Conservation (phyloP, 2,797 vertebrate genomes). For the Vespertilio murinus region DNA sequence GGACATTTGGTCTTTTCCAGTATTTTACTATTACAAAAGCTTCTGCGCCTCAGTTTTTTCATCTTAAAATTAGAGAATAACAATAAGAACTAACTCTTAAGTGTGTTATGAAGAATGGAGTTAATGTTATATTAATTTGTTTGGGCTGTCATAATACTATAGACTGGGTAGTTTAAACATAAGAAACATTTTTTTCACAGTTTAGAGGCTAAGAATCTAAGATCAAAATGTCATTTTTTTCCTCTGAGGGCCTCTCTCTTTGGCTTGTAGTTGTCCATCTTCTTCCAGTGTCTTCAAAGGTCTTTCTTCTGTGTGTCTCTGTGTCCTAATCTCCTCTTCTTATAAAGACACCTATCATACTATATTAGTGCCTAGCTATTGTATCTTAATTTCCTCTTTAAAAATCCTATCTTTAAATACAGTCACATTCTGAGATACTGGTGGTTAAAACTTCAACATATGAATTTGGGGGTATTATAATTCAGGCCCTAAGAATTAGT, state of each 20-base stretch:
- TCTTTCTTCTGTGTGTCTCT: not conserved
- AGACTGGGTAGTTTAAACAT: not conserved
- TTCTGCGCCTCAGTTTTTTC: not conserved
- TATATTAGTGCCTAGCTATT: not conserved
- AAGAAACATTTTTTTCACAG: not conserved
- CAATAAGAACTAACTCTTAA: not conserved
- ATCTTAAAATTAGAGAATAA: slow-evolving; percentile 2
- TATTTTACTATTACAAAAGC: slow-evolving; percentile 2
- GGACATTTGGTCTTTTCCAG: not conserved
- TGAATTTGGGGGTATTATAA: not conserved
- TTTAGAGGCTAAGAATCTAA: not conserved
- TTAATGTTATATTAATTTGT: not conserved
- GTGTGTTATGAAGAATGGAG: not conserved
- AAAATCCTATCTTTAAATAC: not conserved
- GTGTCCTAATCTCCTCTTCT: not conserved
- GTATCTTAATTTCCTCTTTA: not conserved
- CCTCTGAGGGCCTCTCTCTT: not conserved
- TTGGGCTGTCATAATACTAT: not conserved
- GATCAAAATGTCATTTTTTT: not conserved
- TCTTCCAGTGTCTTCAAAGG: not conserved
- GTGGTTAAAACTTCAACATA: not conserved
- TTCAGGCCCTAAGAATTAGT: not conserved
- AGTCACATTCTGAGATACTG: not conserved
- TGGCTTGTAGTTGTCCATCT: not conserved
- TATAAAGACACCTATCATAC: not conserved